phyloP scores from a whole-genome alignment of 2,888 invertebrate genomes.

The Heteropelma amictum region DNA sequence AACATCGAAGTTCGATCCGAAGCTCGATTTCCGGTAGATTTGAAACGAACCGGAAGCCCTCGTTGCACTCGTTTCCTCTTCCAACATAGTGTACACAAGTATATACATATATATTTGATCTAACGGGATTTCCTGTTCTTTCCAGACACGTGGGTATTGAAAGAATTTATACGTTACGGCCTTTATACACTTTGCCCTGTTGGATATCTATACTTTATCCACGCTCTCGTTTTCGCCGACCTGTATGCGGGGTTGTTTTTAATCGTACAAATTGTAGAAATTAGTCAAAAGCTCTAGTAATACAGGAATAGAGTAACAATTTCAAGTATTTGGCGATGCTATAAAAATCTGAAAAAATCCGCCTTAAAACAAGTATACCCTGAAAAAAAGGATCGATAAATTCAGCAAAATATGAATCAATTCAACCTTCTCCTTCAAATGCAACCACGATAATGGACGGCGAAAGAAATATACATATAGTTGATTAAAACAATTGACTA shows the following conservation, averaged over 20 bases:
- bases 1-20: conserved; percentile 55
- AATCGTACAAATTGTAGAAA: conserved; percentile 15
- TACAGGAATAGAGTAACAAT: too few species aligned
- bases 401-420: too few species aligned
- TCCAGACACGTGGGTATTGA: conserved; percentile 38
- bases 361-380: too few species aligned
- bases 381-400: too few species aligned
- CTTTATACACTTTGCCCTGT: conserved; percentile 18
- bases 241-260: conserved; percentile 22
- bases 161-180: conserved; percentile 43
- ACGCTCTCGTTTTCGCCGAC: conserved; percentile 8
- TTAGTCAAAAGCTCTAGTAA: conserved; percentile 12
- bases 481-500: too few species aligned
- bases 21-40: conserved; percentile 55
- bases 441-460: too few species aligned
- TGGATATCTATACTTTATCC: conserved; percentile 27
- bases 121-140: conserved; percentile 41
- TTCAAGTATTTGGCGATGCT: too few species aligned
- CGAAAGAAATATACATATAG: too few species aligned
- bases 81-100: conserved; percentile 4
- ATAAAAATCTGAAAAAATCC: too few species aligned
- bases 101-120: neutral
- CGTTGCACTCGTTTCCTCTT: conserved; percentile 53
- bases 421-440: too few species aligned
- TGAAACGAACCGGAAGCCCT: conserved; percentile 46